Evolutionary conservation across 2,888 invertebrate genomes (phyloP), one percentile per base, ranked within the genome.

Genomic region (Helicoverpa assulta): DNA sequence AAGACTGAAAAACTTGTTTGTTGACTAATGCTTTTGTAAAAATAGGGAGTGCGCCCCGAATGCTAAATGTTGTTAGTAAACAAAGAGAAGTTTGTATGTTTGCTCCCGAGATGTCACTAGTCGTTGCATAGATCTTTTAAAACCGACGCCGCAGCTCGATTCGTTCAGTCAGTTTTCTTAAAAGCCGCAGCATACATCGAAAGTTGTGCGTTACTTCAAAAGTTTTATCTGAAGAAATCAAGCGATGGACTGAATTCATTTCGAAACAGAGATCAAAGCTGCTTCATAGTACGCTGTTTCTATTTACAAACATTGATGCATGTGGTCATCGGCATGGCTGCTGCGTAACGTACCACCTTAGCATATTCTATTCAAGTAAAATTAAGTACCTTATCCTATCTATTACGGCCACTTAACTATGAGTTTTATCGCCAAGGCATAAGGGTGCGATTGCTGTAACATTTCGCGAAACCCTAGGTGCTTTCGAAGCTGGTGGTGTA

Each of bases 241-340:
- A 83, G 88, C 90, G 81, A 87, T 90, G 91, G 87, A 90, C 78
- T 81, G 83, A 82, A 84, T 81, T 82, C 86, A 76, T 83, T 84
- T 80, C 83, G 68, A 81, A 81, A 86, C 85, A 87, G 89, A 89
- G 86, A 89, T 90, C 89, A 87, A 91, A 91, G 87, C 79, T 72
- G 81, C 86, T 84, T 83, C 85, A 84, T 92, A 88, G 91, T 93
- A 90, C 90, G 86, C 88, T 85, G 88, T 92, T 82, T 94, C 94
- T 95, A 95, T 95, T 95, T 95, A 95, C 95, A 95, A 95, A 95
- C 95, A 95, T 92, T 94, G 95, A 93, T 94, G 95, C 95, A 95
- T 95, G 95, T 95, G 95, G 95, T 95, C 95, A 95, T 92, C 95
- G 95, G 92, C 95, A 93, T 94, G 90, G 94, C 90, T 92, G 92